phyloP scores from a whole-genome alignment of 2,113 vertebrate genomes.

The Caloenas nicobarica region DNA sequence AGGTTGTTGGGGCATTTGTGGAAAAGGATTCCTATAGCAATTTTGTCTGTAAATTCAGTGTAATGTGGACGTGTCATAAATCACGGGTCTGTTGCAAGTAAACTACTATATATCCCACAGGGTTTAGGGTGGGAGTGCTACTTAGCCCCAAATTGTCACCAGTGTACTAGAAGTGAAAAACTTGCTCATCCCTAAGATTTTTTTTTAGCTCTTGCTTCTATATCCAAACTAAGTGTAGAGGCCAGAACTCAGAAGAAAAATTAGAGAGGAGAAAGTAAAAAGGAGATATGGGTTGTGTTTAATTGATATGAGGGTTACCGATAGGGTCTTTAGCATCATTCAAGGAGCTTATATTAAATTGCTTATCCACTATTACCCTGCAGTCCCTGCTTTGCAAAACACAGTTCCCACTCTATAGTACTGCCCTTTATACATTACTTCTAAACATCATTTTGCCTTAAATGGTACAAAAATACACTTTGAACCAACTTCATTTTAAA shows the following conservation, averaged over 20 bases:
- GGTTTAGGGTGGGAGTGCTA: background rate
- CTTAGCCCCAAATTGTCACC: background rate
- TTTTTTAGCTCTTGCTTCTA: background rate
- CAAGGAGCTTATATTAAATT: background rate
- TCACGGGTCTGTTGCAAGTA: background rate
- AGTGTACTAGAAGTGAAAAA: background rate
- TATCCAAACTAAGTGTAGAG: background rate
- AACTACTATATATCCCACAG: fast-evolving
- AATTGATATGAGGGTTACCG: background rate
- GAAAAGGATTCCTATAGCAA: background rate
- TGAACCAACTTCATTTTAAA: background rate
- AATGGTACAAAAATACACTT: background rate
- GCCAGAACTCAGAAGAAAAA: background rate
- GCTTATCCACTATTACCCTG: background rate
- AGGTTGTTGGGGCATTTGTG: background rate
- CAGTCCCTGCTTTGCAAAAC: background rate
- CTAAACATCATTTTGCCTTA: background rate
- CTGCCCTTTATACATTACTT: background rate
- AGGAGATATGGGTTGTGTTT: background rate
- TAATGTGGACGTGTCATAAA: background rate
- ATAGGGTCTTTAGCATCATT: background rate
- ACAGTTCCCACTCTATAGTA: background rate
- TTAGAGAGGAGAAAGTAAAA: background rate
- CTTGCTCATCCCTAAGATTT: fast-evolving
- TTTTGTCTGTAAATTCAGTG: background rate